These are phyloP conservation scores for Alouatta palliata DNA, from an alignment of 2,113 vertebrate genomes.

Conservation along the genomic window DNA sequence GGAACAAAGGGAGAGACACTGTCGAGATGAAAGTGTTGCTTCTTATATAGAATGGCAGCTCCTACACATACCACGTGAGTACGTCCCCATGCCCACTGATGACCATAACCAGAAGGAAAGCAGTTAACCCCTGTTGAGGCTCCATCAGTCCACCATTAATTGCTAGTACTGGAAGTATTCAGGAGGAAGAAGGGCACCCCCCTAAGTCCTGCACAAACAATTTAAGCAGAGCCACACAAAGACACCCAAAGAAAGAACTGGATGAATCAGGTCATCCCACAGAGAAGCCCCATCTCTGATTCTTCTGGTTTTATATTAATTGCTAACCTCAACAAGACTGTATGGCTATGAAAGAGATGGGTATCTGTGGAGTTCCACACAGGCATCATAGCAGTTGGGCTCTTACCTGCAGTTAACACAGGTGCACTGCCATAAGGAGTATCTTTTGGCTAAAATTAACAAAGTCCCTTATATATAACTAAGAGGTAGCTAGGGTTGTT, in stretches of 20 bases:
- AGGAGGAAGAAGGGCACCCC: background rate
- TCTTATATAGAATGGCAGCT: background rate
- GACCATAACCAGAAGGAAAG: background rate
- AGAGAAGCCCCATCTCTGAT: background rate
- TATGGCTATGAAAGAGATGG: background rate
- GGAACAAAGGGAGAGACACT: background rate
- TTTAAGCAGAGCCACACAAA: constrained; percentile 7
- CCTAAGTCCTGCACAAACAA: background rate
- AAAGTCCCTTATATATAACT: background rate
- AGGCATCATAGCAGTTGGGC: too few species aligned
- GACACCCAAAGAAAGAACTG: background rate
- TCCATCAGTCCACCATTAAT: background rate
- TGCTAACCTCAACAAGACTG: background rate
- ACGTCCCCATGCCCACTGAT: background rate
- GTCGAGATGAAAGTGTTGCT: background rate
- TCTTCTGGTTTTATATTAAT: background rate
- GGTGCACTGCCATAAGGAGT: background rate
- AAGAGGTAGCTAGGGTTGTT: background rate
- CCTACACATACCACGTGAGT: background rate
- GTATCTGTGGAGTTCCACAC: background rate
- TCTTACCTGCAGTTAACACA: background rate
- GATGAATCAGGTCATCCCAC: background rate
- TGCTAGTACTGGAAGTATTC: background rate
- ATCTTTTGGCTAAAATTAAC: background rate
- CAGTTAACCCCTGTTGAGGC: background rate